phyloP scores from a whole-genome alignment of 2,888 invertebrate species.

The Cantharis flavilabris region DNA sequence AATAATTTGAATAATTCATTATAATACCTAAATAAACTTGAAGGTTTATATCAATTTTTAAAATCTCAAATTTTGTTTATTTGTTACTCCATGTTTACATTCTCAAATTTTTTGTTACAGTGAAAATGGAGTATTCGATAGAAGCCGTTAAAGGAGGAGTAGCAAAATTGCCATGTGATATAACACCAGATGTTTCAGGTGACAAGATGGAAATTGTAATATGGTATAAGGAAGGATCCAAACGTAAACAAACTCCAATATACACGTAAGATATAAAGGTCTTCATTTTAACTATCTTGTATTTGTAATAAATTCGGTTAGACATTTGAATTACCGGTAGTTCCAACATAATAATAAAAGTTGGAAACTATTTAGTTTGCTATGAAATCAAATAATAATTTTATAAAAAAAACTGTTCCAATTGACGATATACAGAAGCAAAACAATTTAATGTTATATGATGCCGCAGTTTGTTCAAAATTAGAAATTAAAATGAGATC shows the following conservation, averaged over 20 bases:
- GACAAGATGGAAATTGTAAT: slow-evolving; percentile 67
- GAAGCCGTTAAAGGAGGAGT: slow-evolving; percentile 63
- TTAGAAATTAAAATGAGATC: not conserved
- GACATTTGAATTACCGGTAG: not conserved
- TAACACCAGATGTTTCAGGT: slow-evolving; percentile 59
- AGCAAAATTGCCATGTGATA: slow-evolving; percentile 66
- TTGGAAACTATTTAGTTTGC: not conserved
- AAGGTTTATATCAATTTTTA: no score
- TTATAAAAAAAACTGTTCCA: not conserved
- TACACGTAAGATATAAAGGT: slow-evolving; percentile 60
- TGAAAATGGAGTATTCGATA: slow-evolving; percentile 49
- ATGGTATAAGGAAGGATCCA: slow-evolving; percentile 65
- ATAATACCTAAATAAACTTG: no score
- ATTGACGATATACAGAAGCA: not conserved
- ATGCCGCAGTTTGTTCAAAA: not conserved
- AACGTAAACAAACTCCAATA: slow-evolving; percentile 61
- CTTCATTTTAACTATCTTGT: not conserved
- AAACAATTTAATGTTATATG: not conserved
- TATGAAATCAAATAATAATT: no score
- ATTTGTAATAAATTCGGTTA: not conserved
- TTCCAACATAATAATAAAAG: not conserved
- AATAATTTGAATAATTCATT: no score
- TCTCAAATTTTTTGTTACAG: slow-evolving; percentile 45
- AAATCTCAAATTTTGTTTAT: not conserved
- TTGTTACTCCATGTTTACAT: not conserved